Conservation (phyloP, 2,797 vertebrate genomes). For the Eospalax fontanierii region DNA sequence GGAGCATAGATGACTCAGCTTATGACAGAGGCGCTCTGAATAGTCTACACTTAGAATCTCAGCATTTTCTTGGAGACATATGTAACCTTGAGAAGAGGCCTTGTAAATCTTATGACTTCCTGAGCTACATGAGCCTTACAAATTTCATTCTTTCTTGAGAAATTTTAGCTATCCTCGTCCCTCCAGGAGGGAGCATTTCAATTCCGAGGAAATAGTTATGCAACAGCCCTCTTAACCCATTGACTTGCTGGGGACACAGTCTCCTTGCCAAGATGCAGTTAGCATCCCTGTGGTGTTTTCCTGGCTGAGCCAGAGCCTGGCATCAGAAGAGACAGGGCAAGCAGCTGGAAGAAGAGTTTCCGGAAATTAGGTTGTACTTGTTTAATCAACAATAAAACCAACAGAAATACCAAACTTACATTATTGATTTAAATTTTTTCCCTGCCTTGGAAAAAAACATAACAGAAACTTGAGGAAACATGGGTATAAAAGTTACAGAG, state of each 20-base stretch:
- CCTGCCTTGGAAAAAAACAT: background rate
- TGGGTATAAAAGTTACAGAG: background rate
- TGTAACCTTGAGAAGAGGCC: too few species aligned
- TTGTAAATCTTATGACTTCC: background rate
- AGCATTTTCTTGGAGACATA: background rate
- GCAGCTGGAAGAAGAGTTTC: background rate
- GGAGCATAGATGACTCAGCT: background rate
- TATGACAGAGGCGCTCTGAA: too few species aligned
- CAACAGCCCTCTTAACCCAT: background rate
- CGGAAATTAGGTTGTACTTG: background rate
- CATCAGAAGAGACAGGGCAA: background rate
- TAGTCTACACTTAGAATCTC: background rate
- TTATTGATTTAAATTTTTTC: constrained; percentile 12
- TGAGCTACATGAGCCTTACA: background rate
- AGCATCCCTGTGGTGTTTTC: background rate
- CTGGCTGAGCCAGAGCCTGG: background rate
- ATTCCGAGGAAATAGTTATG: background rate
- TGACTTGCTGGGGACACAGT: background rate
- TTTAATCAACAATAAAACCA: constrained; percentile 31
- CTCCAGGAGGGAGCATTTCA: background rate
- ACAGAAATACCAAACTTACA: background rate
- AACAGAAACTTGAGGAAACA: too few species aligned
- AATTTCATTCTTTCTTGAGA: background rate
- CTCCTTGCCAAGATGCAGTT: background rate
- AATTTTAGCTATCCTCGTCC: background rate